Percentiles rank a stretch among this genome's conserved stretches.
phyloP scores from a whole-genome alignment of 2,797 vertebrate species.

The Austrolebias charrua region DNA sequence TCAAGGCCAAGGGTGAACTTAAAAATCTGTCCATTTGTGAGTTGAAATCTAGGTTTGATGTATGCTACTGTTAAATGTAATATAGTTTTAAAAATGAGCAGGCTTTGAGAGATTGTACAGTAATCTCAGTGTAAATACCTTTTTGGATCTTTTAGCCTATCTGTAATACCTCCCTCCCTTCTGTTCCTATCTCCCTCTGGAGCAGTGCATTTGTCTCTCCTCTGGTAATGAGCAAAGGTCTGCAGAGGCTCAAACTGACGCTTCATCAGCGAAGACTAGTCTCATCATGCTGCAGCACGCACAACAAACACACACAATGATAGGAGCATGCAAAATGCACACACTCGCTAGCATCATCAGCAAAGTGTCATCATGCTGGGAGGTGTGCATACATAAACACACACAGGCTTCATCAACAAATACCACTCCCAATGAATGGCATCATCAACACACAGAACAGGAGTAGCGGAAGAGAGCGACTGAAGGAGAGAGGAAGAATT shows the following conservation, averaged over 20 bases:
- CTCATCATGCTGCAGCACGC: slow-evolving; percentile 53
- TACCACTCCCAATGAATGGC: slow-evolving; percentile 40
- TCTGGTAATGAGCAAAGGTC: slow-evolving; percentile 70
- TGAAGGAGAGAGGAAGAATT: slow-evolving; percentile 25
- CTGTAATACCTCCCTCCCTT: slow-evolving; percentile 12
- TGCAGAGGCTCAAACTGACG: slow-evolving; percentile 63
- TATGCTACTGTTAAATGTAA: neutral
- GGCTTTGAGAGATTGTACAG: slow-evolving; percentile 8
- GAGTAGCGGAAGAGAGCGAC: slow-evolving; percentile 25
- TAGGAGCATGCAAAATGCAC: slow-evolving; percentile 6
- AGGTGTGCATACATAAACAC: slow-evolving; percentile 27
- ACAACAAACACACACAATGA: slow-evolving; percentile 35
- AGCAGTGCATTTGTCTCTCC: slow-evolving; percentile 58
- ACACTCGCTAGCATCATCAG: slow-evolving; percentile 48
- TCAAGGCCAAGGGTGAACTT: neutral
- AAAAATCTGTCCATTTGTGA: neutral
- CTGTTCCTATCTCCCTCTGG: slow-evolving; percentile 22
- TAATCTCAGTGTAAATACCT: slow-evolving; percentile 13
- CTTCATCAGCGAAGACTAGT: slow-evolving; percentile 70
- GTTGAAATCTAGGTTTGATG: too few relatives aligned
- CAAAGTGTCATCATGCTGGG: slow-evolving; percentile 51
- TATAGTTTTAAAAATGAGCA: slow-evolving; percentile 12
- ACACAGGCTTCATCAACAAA: slow-evolving; percentile 49
- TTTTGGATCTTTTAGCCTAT: slow-evolving; percentile 9
- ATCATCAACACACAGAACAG: slow-evolving; percentile 30